Base-by-base conservation (phyloP, 2,113 vertebrate species). In the Promerops cafer region DNA sequence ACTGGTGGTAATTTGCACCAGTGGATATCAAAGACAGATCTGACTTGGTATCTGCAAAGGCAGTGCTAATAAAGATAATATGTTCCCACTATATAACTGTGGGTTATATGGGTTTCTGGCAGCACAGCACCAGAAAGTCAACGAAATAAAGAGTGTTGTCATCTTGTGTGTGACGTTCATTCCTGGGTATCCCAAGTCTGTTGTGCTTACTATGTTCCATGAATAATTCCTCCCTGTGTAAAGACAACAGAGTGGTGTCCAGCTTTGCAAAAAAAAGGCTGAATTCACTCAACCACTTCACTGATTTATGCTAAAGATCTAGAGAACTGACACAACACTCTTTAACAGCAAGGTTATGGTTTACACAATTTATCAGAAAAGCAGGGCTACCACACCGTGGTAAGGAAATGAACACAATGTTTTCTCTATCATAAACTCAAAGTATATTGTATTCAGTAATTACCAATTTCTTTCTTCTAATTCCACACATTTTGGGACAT, bases 361-460 rank as follows among this genome's bases (percentile, higher is more conserved):
- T 60, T 63, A 77, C 33, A 70, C 0, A 2, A 6, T 83, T 71
- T 35, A 86, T 89, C 88, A 79, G 85, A 77, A 83, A 92, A 60
- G 64, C 72, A 66, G 72, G 52, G 13, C 45, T 93, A 94, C 53
- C 56, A 74, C 37, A 19, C 54, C 22, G n/a, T 37, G 83, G 60
- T 56, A 83, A 74, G 69, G 60, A 90, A 95, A 88, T 70, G 64
- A 94, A 69, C 61, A 44, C 66, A 76, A 30, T 23, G 16, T 52
- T 91, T 93, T 86, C 64, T 83, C 93, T 93, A 82, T 59, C 66
- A 49, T 74, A 86, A 95, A 91, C 57, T 87, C 74, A 83, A 94
- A 85, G 71, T 45, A 57, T 42, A 85, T 50, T 84, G 60, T 44
- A 53, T 66, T 80, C 72, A 92, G 49, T 90, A 94, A 87, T 79